These are phyloP conservation scores for Cabera pusaria DNA, from an alignment of 2,888 invertebrate species.

Conservation along the genomic window DNA sequence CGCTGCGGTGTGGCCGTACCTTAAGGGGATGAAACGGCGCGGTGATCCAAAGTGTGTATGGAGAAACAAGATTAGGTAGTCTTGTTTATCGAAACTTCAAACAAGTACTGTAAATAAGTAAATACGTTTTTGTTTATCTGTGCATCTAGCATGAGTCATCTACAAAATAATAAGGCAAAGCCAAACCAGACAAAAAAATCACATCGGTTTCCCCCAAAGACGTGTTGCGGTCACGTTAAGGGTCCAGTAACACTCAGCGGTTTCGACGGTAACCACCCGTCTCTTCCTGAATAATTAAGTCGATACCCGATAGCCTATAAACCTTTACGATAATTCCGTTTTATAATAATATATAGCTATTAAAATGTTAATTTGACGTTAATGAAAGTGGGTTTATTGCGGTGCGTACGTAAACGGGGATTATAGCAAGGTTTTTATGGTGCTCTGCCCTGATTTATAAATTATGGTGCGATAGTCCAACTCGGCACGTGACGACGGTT, in stretches of 20 bases:
- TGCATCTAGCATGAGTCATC: too few relatives aligned
- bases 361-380: constrained; percentile 80
- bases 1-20: too few relatives aligned
- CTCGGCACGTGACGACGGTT: background rate
- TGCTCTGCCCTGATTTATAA: constrained; percentile 61
- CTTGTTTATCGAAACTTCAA: too few relatives aligned
- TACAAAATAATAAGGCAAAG: too few relatives aligned
- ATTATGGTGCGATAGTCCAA: constrained; percentile 34
- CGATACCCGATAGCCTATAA: constrained; percentile 51
- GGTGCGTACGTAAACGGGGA: constrained; percentile 67
- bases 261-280: constrained; percentile 32
- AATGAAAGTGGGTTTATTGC: constrained; percentile 77
- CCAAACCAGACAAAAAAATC: constrained; percentile 16
- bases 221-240: constrained; percentile 15
- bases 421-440: constrained; percentile 74
- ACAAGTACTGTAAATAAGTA: too few relatives aligned
- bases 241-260: constrained; percentile 7
- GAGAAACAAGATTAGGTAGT: too few relatives aligned
- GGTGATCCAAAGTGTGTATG: too few relatives aligned
- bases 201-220: constrained; percentile 17
- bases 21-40: too few relatives aligned
- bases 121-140: too few relatives aligned
- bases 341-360: constrained; percentile 76
- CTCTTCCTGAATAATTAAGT: constrained; percentile 49
- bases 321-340: constrained; percentile 61